These are phyloP conservation scores for Chorisops tibialis DNA, from an alignment of 2,888 invertebrate species.

Conservation along the genomic window DNA sequence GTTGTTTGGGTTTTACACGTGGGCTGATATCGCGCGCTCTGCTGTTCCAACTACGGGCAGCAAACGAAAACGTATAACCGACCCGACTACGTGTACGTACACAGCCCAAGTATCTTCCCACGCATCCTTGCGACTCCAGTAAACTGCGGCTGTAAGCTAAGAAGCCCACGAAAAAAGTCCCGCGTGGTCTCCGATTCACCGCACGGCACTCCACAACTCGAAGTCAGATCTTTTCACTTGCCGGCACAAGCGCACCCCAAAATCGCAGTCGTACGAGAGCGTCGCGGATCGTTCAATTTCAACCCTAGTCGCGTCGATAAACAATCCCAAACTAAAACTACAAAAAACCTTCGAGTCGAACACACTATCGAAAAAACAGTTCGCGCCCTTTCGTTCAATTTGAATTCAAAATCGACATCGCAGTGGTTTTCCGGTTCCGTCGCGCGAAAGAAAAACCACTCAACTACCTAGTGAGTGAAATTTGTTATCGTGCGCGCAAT, in stretches of 20 bases:
- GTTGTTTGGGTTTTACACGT: conserved; percentile 25
- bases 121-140: conserved; percentile 12
- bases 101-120: conserved; percentile 26
- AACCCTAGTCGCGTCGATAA: too few relatives aligned
- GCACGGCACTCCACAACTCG: conserved; percentile 3
- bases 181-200: conserved; percentile 20
- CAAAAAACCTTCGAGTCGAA: too few relatives aligned
- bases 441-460: too few relatives aligned
- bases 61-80: conserved; percentile 10
- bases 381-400: neutral
- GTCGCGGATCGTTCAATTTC: too few relatives aligned
- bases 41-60: neutral
- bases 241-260: conserved; percentile 24
- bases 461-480: neutral
- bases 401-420: too few relatives aligned
- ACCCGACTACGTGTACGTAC: conserved; percentile 18
- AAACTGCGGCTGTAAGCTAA: too few relatives aligned
- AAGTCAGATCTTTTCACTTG: conserved; percentile 26
- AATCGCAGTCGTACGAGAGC: conserved; percentile 2
- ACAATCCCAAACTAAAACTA: neutral
- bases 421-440: too few relatives aligned
- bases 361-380: too few relatives aligned
- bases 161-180: conserved; percentile 21
- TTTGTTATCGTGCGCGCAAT: neutral
- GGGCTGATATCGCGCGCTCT: conserved; percentile 26